Conservation (phyloP, 2,113 vertebrate species). For the Lepidothrix coronata region DNA sequence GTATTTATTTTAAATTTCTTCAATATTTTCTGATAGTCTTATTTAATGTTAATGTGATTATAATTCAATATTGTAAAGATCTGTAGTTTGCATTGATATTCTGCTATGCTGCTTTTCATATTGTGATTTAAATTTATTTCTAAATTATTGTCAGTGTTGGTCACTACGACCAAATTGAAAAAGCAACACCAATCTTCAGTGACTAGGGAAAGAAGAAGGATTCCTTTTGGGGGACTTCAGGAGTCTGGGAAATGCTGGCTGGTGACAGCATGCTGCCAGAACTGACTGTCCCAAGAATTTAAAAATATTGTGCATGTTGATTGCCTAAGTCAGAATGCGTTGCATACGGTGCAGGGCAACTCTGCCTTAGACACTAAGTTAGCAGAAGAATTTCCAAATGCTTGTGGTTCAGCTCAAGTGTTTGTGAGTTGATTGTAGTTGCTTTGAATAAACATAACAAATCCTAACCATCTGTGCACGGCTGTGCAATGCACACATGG, state of each 20-base stretch:
- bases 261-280: background rate
- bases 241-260: background rate
- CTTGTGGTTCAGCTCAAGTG: conserved; percentile 30
- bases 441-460: conserved; percentile 28
- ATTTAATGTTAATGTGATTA: background rate
- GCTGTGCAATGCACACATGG: background rate
- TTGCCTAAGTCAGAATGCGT: background rate
- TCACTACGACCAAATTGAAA: fast-evolving
- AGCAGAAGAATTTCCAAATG: conserved; percentile 8
- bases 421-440: background rate
- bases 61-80: background rate
- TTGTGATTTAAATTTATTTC: background rate
- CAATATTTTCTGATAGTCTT: background rate
- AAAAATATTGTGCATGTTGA: background rate
- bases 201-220: background rate
- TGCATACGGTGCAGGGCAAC: background rate
- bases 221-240: background rate
- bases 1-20: background rate
- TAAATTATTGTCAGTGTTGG: background rate
- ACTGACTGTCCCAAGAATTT: background rate
- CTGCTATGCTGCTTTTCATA: background rate
- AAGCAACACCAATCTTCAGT: background rate
- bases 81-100: background rate
- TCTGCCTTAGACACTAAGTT: background rate
- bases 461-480: background rate